phyloP scores from a whole-genome alignment of 2,888 invertebrate species.

The Napeogenes inachia region DNA sequence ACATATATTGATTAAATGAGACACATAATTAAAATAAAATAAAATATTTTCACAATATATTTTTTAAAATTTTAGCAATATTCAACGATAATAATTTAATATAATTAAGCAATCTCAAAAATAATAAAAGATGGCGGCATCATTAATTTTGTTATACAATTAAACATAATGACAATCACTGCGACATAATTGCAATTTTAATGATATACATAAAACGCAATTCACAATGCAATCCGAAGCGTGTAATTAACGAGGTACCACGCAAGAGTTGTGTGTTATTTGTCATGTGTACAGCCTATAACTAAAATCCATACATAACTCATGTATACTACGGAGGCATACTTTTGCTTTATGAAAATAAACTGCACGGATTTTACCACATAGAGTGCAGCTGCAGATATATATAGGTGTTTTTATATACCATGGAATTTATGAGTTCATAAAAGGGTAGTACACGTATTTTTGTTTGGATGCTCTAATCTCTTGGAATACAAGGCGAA shows the following conservation, averaged over 20 bases:
- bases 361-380: conserved; percentile 5
- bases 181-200: conserved; percentile 26
- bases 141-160: conserved; percentile 12
- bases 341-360: conserved; percentile 19
- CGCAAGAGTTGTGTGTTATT: conserved; percentile 53
- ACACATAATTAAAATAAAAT: too few species aligned
- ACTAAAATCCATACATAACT: conserved; percentile 19
- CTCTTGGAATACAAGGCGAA: too few species aligned
- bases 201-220: conserved; percentile 41
- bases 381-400: neutral
- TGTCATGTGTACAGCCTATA: conserved; percentile 44
- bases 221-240: conserved; percentile 51
- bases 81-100: too few species aligned
- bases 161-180: conserved; percentile 20
- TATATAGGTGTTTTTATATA: neutral
- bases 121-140: neutral
- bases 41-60: conserved; percentile 7
- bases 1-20: too few species aligned
- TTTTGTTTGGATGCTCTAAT: too few species aligned
- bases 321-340: conserved; percentile 16
- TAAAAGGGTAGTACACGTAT: too few species aligned
- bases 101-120: conserved; percentile 1
- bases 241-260: conserved; percentile 55
- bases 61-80: neutral
- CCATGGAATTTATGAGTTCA: too few species aligned